Evolutionary conservation across 2,888 invertebrate species (phyloP), one percentile per base, ranked within the genome.

Genomic region (Pediacus dermestoides): DNA sequence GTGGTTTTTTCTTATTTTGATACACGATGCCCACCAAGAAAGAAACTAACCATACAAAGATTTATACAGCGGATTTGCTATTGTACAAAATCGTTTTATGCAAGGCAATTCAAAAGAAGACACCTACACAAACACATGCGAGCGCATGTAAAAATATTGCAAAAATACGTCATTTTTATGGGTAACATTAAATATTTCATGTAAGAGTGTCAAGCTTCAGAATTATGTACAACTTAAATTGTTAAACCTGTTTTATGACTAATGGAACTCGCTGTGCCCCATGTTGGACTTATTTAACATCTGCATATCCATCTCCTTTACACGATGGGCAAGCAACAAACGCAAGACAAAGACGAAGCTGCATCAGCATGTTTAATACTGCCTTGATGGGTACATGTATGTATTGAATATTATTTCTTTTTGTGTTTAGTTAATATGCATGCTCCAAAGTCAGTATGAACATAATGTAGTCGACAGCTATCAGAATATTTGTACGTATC

Each of bases 141-240:
- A n/a, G 15, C 30, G 32, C 18, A 37, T 36, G 22, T 37, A 16
- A 39, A 33, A 34, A 34, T 40, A 39, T 48, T 34, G 38, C 33
- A 37, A 45, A 44, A 48, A 41, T 48, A 43, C 38, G 42, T 45
- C 48, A 41, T 36, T 37, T 48, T 48, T 48, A 48, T 39, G 44
- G 40, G 28, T 45, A 43, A 42, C 47, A 44, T 44, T 41, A 35
- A 38, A 47, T 47, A 42, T 42, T 37, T 47, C 42, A 44, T 44
- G 47, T 44, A 34, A 35, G 14, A 34, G 35, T 41, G 41, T 39
- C 44, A 44, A 16, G 16, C 34, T 25, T 39, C 35, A 34, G 16
- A 47, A 34, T 44, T 46, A 44, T 40, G 44, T 35, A 42, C 26
- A 38, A 23, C 32, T 44, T 38, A 42, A 47, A 47, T 37, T 42